Percentiles rank a stretch among this genome's conserved stretches.
Conservation (phyloP, 2,113 vertebrate species). For the Pollimyrus isidori region DNA sequence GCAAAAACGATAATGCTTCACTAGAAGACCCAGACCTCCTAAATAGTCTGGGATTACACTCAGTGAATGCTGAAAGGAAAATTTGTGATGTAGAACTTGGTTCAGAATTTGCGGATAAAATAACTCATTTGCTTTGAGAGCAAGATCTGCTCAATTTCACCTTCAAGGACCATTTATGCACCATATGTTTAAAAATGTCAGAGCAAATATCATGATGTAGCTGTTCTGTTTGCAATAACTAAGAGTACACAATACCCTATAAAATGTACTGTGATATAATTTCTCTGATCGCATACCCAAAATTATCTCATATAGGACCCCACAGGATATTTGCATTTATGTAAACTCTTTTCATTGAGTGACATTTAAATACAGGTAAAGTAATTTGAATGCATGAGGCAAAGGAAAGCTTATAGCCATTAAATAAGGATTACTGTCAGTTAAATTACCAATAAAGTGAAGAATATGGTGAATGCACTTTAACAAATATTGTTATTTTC, state of each 20-base stretch:
- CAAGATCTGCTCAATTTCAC: neutral
- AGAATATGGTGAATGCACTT: neutral
- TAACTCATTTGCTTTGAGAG: neutral
- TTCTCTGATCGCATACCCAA: neutral
- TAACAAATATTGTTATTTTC: neutral
- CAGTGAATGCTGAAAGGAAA: neutral
- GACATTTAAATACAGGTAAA: neutral
- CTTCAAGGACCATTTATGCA: neutral
- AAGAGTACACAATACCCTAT: neutral
- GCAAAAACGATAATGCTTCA: neutral
- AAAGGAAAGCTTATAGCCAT: neutral
- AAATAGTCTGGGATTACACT: neutral
- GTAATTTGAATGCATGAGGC: neutral
- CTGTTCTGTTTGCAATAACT: neutral
- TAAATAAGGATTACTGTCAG: conserved; percentile 2
- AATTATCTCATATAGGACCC: no score
- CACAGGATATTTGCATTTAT: neutral
- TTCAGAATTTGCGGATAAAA: neutral
- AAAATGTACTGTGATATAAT: neutral
- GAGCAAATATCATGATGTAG: neutral
- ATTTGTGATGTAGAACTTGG: neutral
- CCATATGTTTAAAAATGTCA: neutral
- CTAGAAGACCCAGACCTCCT: neutral
- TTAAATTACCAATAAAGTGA: neutral
- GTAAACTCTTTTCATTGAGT: neutral